A percentile compares a stretch with the other conserved stretches of the same genome.
Evolutionary conservation across 2,797 vertebrate genomes (phyloP).

Genomic region (Malurus leucopterus): DNA sequence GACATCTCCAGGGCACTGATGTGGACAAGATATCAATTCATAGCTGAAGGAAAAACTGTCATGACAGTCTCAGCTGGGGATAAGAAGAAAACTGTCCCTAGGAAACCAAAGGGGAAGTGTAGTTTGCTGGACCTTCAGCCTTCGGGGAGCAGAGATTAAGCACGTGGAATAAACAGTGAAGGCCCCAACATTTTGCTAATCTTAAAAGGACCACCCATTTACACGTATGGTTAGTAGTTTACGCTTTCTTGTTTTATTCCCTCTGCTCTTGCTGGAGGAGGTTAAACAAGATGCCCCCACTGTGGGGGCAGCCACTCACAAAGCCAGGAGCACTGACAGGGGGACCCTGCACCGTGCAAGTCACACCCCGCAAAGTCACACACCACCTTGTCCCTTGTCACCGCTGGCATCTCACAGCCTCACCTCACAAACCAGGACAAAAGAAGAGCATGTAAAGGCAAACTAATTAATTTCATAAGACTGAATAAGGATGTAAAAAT

Average conservation of each 20-base stretch:
- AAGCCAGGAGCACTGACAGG: rapidly evolving
- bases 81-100: background rate
- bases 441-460: rapidly evolving
- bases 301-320: rapidly evolving
- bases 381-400: rapidly evolving
- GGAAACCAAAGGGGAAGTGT: background rate
- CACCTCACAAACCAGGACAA: background rate
- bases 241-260: background rate
- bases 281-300: background rate
- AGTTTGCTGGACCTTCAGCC: background rate
- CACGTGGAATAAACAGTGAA: rapidly evolving
- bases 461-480: background rate
- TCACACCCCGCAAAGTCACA: rapidly evolving
- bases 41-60: background rate
- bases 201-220: background rate
- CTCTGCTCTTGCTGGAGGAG: background rate
- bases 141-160: background rate
- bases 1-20: background rate
- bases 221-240: background rate
- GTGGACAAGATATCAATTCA: background rate
- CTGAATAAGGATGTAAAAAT: background rate
- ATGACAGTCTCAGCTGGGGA: background rate
- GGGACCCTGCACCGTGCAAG: rapidly evolving
- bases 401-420: background rate
- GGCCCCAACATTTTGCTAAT: background rate